Conservation (phyloP, 2,888 invertebrate genomes). For the Clunio marinus region DNA sequence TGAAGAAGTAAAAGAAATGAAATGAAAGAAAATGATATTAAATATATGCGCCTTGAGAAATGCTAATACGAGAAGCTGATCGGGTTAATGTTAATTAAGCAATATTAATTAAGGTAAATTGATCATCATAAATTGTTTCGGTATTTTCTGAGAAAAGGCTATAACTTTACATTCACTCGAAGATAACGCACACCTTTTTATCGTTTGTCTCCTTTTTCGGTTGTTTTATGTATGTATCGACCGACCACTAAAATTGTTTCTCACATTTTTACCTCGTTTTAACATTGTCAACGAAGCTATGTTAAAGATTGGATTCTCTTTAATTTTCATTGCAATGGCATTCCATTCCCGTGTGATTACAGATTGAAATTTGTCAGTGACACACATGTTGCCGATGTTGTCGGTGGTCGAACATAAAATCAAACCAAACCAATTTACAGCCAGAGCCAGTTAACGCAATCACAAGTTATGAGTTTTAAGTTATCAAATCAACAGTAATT, state of each 20-base stretch:
- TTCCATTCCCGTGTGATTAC: constrained; percentile 33
- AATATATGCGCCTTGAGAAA: not conserved
- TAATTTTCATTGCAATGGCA: not conserved
- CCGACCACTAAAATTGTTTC: no score
- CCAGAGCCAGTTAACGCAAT: not conserved
- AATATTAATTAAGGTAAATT: constrained; percentile 38
- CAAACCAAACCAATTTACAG: no score
- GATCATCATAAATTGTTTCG: constrained; percentile 32
- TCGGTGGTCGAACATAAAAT: no score
- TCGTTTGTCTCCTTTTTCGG: constrained; percentile 11
- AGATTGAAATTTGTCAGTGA: constrained; percentile 4
- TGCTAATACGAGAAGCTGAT: constrained; percentile 34
- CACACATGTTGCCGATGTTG: not conserved
- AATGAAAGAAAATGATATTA: not conserved
- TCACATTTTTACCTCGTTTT: not conserved
- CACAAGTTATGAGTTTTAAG: constrained; percentile 8
- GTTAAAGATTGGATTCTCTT: not conserved
- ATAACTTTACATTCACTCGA: constrained; percentile 3
- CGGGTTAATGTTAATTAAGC: constrained; percentile 36
- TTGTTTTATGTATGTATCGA: no score
- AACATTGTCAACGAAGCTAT: not conserved
- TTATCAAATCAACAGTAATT: not conserved
- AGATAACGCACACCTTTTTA: constrained; percentile 19
- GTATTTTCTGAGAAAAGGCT: constrained; percentile 7
- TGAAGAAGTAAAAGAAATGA: not conserved